These are phyloP conservation scores for Gadopsis bispinosus DNA, from an alignment of 2,797 vertebrate genomes.

Conservation along the genomic window DNA sequence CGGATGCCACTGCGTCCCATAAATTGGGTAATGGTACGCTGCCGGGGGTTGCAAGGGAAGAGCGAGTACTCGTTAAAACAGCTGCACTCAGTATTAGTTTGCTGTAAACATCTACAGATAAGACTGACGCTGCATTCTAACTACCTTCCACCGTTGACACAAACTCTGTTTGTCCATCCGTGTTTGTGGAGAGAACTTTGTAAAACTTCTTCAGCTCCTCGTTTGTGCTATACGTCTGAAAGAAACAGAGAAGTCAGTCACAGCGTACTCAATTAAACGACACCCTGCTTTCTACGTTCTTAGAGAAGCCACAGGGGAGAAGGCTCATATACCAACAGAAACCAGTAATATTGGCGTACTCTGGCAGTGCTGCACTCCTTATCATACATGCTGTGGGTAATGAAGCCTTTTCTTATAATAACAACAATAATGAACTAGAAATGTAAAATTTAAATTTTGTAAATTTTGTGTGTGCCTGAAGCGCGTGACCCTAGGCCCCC, in stretches of 20 bases:
- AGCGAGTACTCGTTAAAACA: neutral
- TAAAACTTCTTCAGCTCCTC: conserved; percentile 89
- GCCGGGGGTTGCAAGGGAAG: conserved; percentile 8
- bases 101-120: neutral
- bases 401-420: neutral
- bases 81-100: fast-evolving
- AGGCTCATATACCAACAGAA: neutral
- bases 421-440: neutral
- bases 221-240: conserved; percentile 88
- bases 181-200: conserved; percentile 90
- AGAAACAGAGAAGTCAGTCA: neutral
- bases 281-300: neutral
- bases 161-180: conserved; percentile 86
- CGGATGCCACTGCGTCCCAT: conserved; percentile 95
- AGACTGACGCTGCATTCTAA: neutral
- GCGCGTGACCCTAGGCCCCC: no score
- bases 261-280: neutral
- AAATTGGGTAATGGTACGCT: conserved; percentile 91
- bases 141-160: conserved; percentile 95
- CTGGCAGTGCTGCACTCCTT: neutral
- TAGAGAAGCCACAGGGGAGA: neutral
- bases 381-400: neutral
- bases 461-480: no score
- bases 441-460: no score
- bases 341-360: neutral